Conservation (phyloP, 2,888 invertebrate species). For the Sisyra nigra region DNA sequence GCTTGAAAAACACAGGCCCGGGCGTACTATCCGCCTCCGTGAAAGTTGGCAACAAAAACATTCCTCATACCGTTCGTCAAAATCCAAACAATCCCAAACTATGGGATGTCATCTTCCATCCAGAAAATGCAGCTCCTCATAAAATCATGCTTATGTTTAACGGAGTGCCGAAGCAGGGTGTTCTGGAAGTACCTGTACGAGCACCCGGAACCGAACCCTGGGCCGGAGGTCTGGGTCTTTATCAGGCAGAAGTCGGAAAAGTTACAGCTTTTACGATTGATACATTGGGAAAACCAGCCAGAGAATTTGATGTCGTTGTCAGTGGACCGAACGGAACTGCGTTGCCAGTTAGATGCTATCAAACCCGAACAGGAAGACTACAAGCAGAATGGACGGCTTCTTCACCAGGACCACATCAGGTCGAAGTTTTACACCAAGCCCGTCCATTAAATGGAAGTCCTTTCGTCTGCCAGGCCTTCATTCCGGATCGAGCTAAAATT, state of each 20-base stretch:
- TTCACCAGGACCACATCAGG: constrained; percentile 44
- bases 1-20: constrained; percentile 35
- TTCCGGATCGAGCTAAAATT: constrained; percentile 66
- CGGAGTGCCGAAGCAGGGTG: constrained; percentile 53
- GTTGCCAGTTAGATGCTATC: constrained; percentile 59
- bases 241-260: constrained; percentile 68
- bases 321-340: constrained; percentile 28
- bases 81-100: constrained; percentile 50
- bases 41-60: constrained; percentile 63
- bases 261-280: constrained; percentile 80
- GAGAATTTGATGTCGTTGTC: constrained; percentile 86
- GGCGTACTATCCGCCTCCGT: constrained; percentile 69
- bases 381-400: constrained; percentile 86
- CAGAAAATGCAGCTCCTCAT: constrained; percentile 74
- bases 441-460: constrained; percentile 87
- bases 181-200: constrained; percentile 38
- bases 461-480: constrained; percentile 83
- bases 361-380: constrained; percentile 88
- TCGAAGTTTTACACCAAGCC: constrained; percentile 81
- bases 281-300: constrained; percentile 65
- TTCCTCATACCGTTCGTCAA: constrained; percentile 66
- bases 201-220: constrained; percentile 29
- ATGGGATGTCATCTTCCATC: constrained; percentile 78
- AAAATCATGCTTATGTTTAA: constrained; percentile 62
- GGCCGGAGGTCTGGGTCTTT: constrained; percentile 68